phyloP scores from a whole-genome alignment of 2,113 vertebrate species.

The Oreotrochilus melanogaster region DNA sequence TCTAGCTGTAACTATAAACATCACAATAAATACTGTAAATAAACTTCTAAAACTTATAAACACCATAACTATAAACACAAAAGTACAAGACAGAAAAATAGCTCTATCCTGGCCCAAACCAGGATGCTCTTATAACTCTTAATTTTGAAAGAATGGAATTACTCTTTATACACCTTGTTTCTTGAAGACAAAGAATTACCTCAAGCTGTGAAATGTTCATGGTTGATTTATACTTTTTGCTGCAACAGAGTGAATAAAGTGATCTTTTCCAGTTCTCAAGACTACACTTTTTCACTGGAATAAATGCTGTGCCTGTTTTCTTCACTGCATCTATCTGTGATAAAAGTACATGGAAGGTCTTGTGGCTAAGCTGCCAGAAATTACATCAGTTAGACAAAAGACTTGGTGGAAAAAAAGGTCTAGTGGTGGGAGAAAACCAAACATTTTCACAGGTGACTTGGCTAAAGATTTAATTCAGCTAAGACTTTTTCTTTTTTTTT shows the following conservation, averaged over 20 bases:
- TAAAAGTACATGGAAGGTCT: neutral
- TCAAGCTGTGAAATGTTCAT: neutral
- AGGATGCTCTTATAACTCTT: neutral
- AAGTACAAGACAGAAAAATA: too few species aligned
- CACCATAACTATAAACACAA: too few species aligned
- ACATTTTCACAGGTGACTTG: conserved; percentile 57
- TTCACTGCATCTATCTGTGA: neutral
- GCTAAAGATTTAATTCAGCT: neutral
- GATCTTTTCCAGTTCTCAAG: neutral
- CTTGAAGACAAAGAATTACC: neutral
- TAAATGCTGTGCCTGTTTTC: neutral
- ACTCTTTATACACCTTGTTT: neutral
- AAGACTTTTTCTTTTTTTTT: neutral
- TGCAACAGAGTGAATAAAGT: neutral
- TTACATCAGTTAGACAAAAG: conserved; percentile 17
- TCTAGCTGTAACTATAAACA: too few species aligned
- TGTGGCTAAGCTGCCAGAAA: conserved; percentile 24
- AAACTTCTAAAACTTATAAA: too few species aligned
- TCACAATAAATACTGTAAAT: too few species aligned
- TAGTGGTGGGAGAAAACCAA: neutral
- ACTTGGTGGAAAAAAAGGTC: neutral
- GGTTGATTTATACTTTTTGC: neutral
- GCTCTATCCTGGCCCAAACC: too few species aligned
- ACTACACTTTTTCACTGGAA: neutral
- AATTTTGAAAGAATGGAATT: neutral